Conservation (phyloP, 2,797 vertebrate species). For the Ctenochaetus hawaiiensis region DNA sequence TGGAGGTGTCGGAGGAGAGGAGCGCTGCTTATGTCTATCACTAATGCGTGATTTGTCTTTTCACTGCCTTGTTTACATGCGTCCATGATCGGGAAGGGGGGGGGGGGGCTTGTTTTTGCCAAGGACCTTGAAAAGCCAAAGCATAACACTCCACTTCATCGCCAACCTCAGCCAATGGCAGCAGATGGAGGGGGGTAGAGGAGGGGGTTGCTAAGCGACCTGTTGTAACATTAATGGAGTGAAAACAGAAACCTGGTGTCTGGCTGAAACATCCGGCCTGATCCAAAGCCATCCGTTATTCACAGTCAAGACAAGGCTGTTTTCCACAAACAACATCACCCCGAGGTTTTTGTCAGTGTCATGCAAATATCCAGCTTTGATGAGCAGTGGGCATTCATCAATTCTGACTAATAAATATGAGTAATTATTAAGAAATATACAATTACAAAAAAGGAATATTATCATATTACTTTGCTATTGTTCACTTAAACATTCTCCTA, state of each 20-base stretch:
- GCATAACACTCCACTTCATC: slow-evolving; percentile 69
- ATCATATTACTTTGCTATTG: not conserved
- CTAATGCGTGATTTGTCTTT: slow-evolving; percentile 72
- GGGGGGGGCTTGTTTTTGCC: slow-evolving; percentile 60
- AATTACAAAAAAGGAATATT: not conserved
- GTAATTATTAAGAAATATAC: not conserved
- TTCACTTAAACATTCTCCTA: not conserved
- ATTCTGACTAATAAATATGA: not conserved
- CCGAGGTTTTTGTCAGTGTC: slow-evolving; percentile 10
- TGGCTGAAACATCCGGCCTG: slow-evolving; percentile 66
- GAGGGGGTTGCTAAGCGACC: slow-evolving; percentile 80
- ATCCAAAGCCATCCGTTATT: slow-evolving; percentile 55
- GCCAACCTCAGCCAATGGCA: slow-evolving; percentile 69
- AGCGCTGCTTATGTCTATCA: slow-evolving; percentile 73
- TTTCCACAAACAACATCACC: slow-evolving; percentile 25
- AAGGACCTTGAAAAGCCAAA: slow-evolving; percentile 72
- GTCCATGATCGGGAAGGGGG: slow-evolving; percentile 33
- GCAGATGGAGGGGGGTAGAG: slow-evolving; percentile 52
- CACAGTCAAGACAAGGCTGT: slow-evolving; percentile 40
- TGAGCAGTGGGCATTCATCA: not conserved
- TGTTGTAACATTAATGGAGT: slow-evolving; percentile 80
- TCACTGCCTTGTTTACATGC: slow-evolving; percentile 79
- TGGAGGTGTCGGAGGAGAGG: not conserved
- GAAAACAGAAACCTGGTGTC: slow-evolving; percentile 81
- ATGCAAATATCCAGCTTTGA: slow-evolving; percentile 1